These are phyloP conservation scores for Ephestia elutella DNA, from an alignment of 1,140 invertebrate genomes.

Conservation along the genomic window DNA sequence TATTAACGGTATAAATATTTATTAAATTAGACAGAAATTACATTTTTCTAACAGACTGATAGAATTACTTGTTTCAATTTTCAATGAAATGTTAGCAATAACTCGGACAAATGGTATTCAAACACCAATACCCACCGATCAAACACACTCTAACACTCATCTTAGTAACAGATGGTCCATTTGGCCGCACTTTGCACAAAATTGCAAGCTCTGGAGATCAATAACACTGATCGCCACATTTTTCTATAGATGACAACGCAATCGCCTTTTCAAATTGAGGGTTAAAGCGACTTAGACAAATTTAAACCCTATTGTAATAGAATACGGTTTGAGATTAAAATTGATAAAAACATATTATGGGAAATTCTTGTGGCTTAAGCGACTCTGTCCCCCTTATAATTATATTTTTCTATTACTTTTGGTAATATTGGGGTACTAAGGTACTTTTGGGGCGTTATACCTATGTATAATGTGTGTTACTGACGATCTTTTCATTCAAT, in stretches of 20 bases:
- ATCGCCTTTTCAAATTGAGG: not conserved
- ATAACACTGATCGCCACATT: not conserved
- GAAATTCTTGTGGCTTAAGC: not conserved
- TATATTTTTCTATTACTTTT: not conserved
- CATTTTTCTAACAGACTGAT: too few species aligned
- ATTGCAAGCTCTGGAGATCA: not conserved
- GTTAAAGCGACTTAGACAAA: not conserved
- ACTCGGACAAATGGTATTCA: not conserved
- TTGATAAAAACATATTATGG: not conserved
- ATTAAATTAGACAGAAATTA: too few species aligned
- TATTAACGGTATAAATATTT: too few species aligned
- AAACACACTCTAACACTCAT: not conserved
- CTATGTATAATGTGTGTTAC: too few species aligned
- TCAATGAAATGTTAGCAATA: not conserved
- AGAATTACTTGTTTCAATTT: too few species aligned
- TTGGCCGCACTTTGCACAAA: slow-evolving; percentile 3
- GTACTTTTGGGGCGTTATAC: not conserved
- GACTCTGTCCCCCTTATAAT: not conserved
- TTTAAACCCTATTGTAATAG: not conserved
- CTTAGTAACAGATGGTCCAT: not conserved
- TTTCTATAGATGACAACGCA: slow-evolving; percentile 1
- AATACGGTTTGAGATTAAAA: not conserved
- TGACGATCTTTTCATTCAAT: too few species aligned
- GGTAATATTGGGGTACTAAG: not conserved
- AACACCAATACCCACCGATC: not conserved